Evolutionary conservation across 2,113 vertebrate genomes (phyloP), one percentile per base, ranked within the genome.

Genomic region (Actenoides lindsayi): DNA sequence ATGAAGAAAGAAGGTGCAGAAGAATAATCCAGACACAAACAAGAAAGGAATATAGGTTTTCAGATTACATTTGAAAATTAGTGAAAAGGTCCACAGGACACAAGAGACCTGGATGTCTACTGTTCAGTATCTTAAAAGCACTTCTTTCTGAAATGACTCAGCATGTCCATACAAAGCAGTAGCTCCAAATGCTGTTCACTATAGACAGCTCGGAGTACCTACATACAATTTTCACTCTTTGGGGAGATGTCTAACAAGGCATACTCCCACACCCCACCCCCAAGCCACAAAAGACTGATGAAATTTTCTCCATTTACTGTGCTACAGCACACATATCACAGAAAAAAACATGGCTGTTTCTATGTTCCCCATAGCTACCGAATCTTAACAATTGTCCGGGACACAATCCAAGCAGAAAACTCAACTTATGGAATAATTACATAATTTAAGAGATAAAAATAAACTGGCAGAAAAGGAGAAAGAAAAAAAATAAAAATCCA

Each of bases 101-200:
- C 25, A 57, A 87, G 71, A 87, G 87, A 91, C 74, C 44, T 62
- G n/a, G 57, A 57, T 76, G 27, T 48, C 83, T 81, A 25, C 12
- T 78, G 76, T 77, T 90, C 21, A 76, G 60, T 75, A 76, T 87
- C 92, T 89, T 69, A 89, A 69, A 56, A 75, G 69, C 69, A 57
- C 20, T 89, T 93, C 53, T 75, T 79, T 94, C 80, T 83, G 67
- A 97, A 93, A 94, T 96, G 94, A 94, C 96, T 97, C 96, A 96
- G 96, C 96, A 97, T 42, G 86, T 94, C 62, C 89, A 89, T 37
- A 82, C 57, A 94, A 92, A 92, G 74, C 87, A 93, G 83, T 17
- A 93, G 90, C 74, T 93, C 77, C 89, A 92, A 92, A 74, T 71
- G 64, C 75, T 88, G 53, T 31, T 94, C 54, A 48, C 56, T 91